phyloP scores from a whole-genome alignment of 2,113 vertebrate species.

The Corythaeola cristata region DNA sequence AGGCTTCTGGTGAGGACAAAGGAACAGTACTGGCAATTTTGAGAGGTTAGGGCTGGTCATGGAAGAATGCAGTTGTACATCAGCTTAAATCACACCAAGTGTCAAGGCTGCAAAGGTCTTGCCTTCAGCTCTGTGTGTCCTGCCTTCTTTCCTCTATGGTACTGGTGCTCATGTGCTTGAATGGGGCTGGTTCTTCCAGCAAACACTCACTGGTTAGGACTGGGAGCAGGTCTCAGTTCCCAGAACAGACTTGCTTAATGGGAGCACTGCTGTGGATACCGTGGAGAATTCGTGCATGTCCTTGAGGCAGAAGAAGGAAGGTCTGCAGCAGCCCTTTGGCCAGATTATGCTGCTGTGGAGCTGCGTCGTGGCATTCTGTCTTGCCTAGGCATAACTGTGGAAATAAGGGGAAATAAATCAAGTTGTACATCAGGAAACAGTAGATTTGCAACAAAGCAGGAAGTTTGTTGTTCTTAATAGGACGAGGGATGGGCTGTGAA shows the following conservation, averaged over 20 bases:
- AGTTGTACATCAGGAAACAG: background rate
- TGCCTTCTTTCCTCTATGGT: background rate
- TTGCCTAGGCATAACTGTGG: background rate
- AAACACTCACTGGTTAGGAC: background rate
- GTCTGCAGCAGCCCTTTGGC: background rate
- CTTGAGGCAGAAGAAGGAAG: background rate
- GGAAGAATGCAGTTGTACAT: background rate
- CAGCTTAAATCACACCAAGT: background rate
- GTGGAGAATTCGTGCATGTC: accelerated
- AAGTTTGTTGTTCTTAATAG: background rate
- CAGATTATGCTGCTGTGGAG: background rate
- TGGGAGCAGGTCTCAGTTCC: background rate
- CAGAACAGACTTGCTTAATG: background rate
- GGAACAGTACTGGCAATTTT: background rate
- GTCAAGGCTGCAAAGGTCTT: background rate
- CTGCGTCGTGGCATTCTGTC: background rate
- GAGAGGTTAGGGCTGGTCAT: background rate
- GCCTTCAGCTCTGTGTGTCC: background rate
- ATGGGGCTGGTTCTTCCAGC: background rate
- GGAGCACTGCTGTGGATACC: background rate
- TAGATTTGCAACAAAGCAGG: background rate
- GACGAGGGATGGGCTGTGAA: background rate
- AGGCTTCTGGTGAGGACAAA: background rate
- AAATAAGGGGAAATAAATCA: background rate
- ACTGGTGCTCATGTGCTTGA: background rate